A percentile compares a stretch with the other conserved stretches of the same genome.
Conservation (phyloP, 2,888 invertebrate species). For the Argyresthia goedartella region DNA sequence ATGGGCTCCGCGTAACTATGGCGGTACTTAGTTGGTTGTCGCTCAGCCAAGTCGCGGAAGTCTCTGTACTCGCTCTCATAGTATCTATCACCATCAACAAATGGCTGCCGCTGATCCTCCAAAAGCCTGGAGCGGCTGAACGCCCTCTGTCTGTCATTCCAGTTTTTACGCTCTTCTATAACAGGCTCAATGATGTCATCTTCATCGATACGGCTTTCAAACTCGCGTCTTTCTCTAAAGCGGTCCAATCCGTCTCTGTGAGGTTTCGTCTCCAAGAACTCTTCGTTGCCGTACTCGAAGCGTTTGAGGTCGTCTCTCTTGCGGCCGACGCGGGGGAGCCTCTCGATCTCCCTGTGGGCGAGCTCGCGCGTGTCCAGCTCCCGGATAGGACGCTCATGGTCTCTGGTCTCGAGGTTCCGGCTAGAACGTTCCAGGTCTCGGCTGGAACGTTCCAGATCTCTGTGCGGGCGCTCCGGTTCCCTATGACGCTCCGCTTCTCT, state of each 20-base stretch:
- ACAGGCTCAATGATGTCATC: slow-evolving; percentile 61
- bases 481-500: slow-evolving; percentile 15
- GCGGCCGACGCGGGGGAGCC: slow-evolving; percentile 54
- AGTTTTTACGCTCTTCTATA: slow-evolving; percentile 52
- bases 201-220: slow-evolving; percentile 57
- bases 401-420: no score
- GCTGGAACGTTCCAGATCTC: slow-evolving; percentile 1
- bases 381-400: slow-evolving; percentile 25
- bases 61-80: slow-evolving; percentile 59
- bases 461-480: slow-evolving; percentile 6
- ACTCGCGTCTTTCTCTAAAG: slow-evolving; percentile 50
- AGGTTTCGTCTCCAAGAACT: slow-evolving; percentile 53
- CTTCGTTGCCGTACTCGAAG: slow-evolving; percentile 56
- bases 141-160: slow-evolving; percentile 54
- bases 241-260: slow-evolving; percentile 38
- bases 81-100: slow-evolving; percentile 49
- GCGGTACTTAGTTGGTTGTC: slow-evolving; percentile 62
- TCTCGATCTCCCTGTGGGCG: slow-evolving; percentile 51
- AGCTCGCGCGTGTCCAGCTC: slow-evolving; percentile 26
- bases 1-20: slow-evolving; percentile 79
- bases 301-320: slow-evolving; percentile 56
- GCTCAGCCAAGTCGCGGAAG: slow-evolving; percentile 49
- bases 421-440: slow-evolving; percentile 30
- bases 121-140: slow-evolving; percentile 60
- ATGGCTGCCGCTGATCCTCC: slow-evolving; percentile 58